Percentiles rank a stretch among this genome's conserved stretches.
Evolutionary conservation across 2,113 vertebrate species (phyloP).

Genomic region (Neotoma lepida): DNA sequence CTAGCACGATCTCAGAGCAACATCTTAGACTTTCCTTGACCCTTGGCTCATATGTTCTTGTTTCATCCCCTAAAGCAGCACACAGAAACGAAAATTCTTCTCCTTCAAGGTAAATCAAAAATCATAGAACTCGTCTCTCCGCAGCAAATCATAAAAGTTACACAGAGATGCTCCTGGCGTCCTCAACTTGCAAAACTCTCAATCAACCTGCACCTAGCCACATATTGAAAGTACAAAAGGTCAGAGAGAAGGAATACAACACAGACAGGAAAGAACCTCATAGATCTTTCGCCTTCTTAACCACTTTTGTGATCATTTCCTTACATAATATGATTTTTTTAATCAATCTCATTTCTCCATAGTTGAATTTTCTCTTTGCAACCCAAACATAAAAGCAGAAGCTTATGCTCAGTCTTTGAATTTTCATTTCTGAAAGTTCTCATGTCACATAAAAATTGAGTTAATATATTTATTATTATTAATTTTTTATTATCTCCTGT

Average conservation of each 20-base stretch:
- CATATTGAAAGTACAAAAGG: background rate
- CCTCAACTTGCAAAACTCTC: background rate
- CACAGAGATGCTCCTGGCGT: too few species aligned
- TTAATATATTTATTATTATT: background rate
- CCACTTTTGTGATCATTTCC: background rate
- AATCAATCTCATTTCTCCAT: background rate
- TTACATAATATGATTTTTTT: background rate
- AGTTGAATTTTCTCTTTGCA: background rate
- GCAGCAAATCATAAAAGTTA: background rate
- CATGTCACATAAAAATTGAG: background rate
- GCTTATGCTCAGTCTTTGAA: background rate
- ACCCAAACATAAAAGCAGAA: background rate
- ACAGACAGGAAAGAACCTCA: background rate
- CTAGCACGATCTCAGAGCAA: background rate
- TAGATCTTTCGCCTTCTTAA: accelerated
- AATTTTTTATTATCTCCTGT: background rate
- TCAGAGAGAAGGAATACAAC: accelerated
- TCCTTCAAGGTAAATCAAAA: background rate
- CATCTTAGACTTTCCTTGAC: background rate
- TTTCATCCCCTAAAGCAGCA: background rate
- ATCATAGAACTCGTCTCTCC: background rate
- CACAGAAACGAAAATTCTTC: background rate
- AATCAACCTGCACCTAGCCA: background rate
- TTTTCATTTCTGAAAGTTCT: background rate
- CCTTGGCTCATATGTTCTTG: accelerated